Percentiles rank a stretch among this genome's conserved stretches.
Conservation (phyloP, 2,888 invertebrate genomes). For the Blera fallax region DNA sequence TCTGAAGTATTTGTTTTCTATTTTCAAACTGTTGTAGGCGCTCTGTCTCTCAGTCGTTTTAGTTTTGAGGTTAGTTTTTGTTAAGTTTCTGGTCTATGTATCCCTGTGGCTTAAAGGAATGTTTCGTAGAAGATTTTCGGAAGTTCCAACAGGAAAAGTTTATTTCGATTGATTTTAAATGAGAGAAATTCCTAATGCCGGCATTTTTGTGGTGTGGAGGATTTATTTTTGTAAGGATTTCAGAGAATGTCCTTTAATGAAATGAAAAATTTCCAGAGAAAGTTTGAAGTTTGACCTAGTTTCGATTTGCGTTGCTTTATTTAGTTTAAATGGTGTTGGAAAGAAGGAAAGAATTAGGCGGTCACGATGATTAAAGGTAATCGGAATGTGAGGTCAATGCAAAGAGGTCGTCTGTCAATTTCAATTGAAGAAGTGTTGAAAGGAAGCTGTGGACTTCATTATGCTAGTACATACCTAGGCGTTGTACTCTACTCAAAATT, state of each 20-base stretch:
- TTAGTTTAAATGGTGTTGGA: neutral
- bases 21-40: slow-evolving; percentile 10
- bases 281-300: slow-evolving; percentile 6
- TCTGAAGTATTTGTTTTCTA: slow-evolving; percentile 21
- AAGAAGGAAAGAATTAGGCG: neutral
- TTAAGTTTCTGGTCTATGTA: slow-evolving; percentile 22
- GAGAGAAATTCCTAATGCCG: slow-evolving; percentile 11
- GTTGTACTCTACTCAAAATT: no score
- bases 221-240: slow-evolving; percentile 6
- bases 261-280: neutral
- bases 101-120: neutral
- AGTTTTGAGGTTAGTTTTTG: slow-evolving; percentile 57
- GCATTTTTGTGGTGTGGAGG: slow-evolving; percentile 11
- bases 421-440: no score
- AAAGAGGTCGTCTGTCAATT: no score
- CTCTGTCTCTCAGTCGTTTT: slow-evolving; percentile 14
- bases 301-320: neutral
- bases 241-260: neutral
- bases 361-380: no score
- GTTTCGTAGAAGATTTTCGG: slow-evolving; percentile 7
- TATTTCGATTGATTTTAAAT: slow-evolving; percentile 55
- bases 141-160: slow-evolving; percentile 23
- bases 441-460: no score
- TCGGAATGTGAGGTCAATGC: no score
- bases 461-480: no score